Evolutionary conservation across 2,888 invertebrate genomes (phyloP).

Genomic region (Acanthoscelides obtectus): DNA sequence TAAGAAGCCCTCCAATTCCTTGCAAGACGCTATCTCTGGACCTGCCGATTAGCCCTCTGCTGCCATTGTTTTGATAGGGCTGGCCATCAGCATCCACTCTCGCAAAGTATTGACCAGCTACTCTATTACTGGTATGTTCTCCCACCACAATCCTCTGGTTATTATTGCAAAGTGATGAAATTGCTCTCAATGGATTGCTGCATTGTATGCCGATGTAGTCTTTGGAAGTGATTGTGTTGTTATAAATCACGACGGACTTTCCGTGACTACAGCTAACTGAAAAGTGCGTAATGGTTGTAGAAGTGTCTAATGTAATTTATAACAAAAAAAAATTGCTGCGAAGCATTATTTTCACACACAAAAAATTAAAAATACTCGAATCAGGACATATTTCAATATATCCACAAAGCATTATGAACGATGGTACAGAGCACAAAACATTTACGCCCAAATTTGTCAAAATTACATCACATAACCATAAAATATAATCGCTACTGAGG

Average conservation of each 20-base stretch:
- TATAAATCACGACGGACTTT: conserved; percentile 23
- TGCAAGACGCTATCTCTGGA: neutral
- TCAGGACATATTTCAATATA: no score
- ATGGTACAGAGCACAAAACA: no score
- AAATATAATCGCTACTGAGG: no score
- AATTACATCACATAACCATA: no score
- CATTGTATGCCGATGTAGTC: conserved; percentile 23
- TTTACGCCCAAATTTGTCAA: no score
- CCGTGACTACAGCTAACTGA: conserved; percentile 29
- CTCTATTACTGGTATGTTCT: conserved; percentile 14
- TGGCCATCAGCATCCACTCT: neutral
- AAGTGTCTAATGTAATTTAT: no score
- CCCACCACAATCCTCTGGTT: conserved; percentile 24
- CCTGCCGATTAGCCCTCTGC: neutral
- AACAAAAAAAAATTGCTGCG: no score
- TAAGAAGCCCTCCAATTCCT: neutral
- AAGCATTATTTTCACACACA: no score
- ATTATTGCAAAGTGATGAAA: conserved; percentile 19
- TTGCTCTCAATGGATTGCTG: conserved; percentile 16
- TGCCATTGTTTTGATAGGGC: neutral
- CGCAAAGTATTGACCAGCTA: neutral
- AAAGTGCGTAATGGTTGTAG: conserved; percentile 5
- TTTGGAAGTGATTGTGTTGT: conserved; percentile 20
- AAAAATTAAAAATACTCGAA: no score
- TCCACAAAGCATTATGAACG: no score